Conservation (phyloP, 1,140 invertebrate species). For the Meteorus sp. region DNA sequence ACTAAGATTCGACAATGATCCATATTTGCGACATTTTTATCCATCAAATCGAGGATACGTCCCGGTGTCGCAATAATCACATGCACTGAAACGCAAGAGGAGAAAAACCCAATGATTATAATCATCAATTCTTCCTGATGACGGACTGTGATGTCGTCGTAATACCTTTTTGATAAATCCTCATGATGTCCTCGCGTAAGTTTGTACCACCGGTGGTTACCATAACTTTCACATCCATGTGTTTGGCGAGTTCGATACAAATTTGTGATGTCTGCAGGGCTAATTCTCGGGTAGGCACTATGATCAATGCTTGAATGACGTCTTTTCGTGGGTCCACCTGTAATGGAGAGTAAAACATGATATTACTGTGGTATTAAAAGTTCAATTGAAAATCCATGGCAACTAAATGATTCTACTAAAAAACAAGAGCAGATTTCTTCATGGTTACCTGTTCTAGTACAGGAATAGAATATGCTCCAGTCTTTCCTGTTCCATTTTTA, state of each 20-base stretch:
- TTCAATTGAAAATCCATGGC: not conserved
- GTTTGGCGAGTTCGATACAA: conserved; percentile 97
- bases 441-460: conserved; percentile 78
- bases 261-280: conserved; percentile 99
- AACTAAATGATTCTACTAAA: not conserved
- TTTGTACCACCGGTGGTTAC: conserved; percentile 99
- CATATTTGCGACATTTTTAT: conserved; percentile 97
- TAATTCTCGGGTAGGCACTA: conserved; percentile 98
- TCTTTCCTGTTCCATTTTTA: conserved; percentile 99
- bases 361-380: not conserved
- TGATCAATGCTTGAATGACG: conserved; percentile 94
- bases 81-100: conserved; percentile 75
- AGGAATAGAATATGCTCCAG: conserved; percentile 98
- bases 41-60: conserved; percentile 98
- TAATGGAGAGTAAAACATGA: conserved; percentile 16
- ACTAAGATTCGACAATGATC: conserved; percentile 95
- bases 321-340: conserved; percentile 88
- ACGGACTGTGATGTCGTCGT: conserved; percentile 25
- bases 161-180: conserved; percentile 97
- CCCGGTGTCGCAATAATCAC: conserved; percentile 99
- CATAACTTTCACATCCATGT: conserved; percentile 95
- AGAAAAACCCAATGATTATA: not conserved
- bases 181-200: conserved; percentile 98
- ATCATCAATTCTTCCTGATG: not conserved
- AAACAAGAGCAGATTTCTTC: conserved; percentile 4